Base-by-base conservation (phyloP, 2,888 invertebrate species). In the Blera fallax region DNA sequence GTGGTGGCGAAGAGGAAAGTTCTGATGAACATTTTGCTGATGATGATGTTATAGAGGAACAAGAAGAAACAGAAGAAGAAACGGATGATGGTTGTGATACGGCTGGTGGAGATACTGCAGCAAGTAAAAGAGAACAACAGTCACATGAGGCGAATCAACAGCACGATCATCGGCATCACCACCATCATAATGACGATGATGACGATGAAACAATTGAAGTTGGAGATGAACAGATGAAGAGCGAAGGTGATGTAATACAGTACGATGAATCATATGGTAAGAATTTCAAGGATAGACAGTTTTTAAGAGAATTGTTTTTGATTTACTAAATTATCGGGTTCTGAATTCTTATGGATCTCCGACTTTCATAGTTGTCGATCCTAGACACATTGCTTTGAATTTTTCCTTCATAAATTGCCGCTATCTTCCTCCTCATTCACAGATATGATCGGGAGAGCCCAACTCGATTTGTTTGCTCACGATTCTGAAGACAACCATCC, bases 231-330 rank as follows among this genome's bases (percentile, higher is more conserved):
- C 65, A 62, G 50, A 80, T 74, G 58, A 83, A 81, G 32, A 52
- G 58, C 65, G 88, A 87, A 40, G 81, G 87, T 18, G 87, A 88
- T 34, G 87, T 87, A 2, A 82, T 88, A 37, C 88, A 88, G 32
- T 87, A 87, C 32, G 88, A 88, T 45, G 87, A 87, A 72, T 81
- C 88, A 21, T 88, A 88, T 62, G 88, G 88, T 88, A 87, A 87
- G 81, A 40, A 7, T 5, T 6, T 0, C 5, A 58, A 2, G 7
- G 10, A 16, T n/a, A n/a, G n/a, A n/a, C 3, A 56, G 3, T 3
- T 8, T 14, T 10, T 4, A 24, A 24, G 24, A 24, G 24, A 24
- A 24, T 24, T 4, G n/a, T n/a, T n/a, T n/a, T n/a, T n/a, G n/a
- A n/a, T n/a, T n/a, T n/a, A n/a, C n/a, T n/a, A n/a, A n/a, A n/a